Evolutionary conservation across 2,888 invertebrate species (phyloP), one percentile per base, ranked within the genome.

Genomic region (Parelbella ahira): DNA sequence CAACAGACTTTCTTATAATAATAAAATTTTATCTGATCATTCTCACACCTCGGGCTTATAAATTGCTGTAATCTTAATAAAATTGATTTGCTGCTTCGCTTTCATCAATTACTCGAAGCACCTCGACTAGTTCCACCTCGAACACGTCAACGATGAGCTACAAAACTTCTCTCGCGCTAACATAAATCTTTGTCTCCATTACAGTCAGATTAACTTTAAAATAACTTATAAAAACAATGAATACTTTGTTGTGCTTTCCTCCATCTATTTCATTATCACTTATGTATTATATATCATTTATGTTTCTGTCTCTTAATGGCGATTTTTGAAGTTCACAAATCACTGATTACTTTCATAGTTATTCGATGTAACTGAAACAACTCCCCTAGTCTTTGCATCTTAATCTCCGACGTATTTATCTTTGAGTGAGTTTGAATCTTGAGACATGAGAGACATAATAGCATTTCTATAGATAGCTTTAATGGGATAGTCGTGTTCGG

Each of bases 401-500:
- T 41, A 33, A 41, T 41, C 41, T 33, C 27, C 19, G 33, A 41
- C 33, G 19, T 32, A 33, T 41, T 41, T 39, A 39, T 39, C 39
- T 41, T 32, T 41, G 33, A 41, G 27, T 41, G 41, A 41, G 41
- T 41, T 41, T 41, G 41, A 41, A 33, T 41, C 32, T 41, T 36
- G 34, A 42, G 28, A 34, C 45, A 38, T 44, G 36, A 47, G 48
- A 47, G 48, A 42, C 44, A 38, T 45, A 56, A 52, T 49, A 51
- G 48, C 47, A 49, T 46, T 48, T 44, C 53, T 54, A 50, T 48
- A 50, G 50, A 53, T 48, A 51, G 50, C 47, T 49, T 49, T 65
- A 63, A 65, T 65, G 70, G 68, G 60, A 63, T 67, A 71, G 67
- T 75, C 72, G 64, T 76, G 74, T 77, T 73, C 63, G 67, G 68